phyloP scores from a whole-genome alignment of 2,113 vertebrate species.

The Hippocampus mohnikei region DNA sequence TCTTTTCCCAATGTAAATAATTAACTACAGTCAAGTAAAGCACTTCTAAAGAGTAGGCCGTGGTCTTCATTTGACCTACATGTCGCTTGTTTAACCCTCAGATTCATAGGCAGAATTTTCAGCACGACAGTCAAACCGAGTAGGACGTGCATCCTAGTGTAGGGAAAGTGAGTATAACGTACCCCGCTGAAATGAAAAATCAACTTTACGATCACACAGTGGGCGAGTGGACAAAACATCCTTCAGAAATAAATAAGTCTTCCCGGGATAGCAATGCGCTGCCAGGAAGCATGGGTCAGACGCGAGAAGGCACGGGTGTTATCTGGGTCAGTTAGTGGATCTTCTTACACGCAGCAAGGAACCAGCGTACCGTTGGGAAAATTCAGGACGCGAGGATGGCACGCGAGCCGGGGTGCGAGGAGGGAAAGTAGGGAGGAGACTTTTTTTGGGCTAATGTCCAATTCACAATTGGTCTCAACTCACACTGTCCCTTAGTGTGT shows the following conservation, averaged over 20 bases:
- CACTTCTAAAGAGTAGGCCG: not conserved
- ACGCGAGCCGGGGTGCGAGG: not conserved
- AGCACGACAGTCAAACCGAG: too few species aligned
- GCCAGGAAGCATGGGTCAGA: slow-evolving; percentile 29
- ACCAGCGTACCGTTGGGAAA: not conserved
- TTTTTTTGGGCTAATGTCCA: not conserved
- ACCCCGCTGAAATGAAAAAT: not conserved
- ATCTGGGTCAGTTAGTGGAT: slow-evolving; percentile 46
- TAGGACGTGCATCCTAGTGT: too few species aligned
- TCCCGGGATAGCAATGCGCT: slow-evolving; percentile 3
- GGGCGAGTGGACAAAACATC: not conserved
- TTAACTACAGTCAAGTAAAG: not conserved
- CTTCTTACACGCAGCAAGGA: slow-evolving; percentile 35
- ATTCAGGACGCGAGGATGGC: not conserved
- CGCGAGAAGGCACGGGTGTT: slow-evolving; percentile 21
- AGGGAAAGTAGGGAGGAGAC: not conserved
- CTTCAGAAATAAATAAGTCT: not conserved
- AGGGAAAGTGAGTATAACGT: not conserved
- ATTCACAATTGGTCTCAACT: not conserved
- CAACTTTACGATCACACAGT: too few species aligned
- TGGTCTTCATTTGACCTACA: not conserved
- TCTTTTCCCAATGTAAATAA: not conserved
- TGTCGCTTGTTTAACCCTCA: not conserved
- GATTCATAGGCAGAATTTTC: too few species aligned
- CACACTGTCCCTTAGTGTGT: not conserved